Evolutionary conservation across 2,113 vertebrate genomes (phyloP), one percentile per base, ranked within the genome.

Genomic region (Brachypteracias leptosomus): DNA sequence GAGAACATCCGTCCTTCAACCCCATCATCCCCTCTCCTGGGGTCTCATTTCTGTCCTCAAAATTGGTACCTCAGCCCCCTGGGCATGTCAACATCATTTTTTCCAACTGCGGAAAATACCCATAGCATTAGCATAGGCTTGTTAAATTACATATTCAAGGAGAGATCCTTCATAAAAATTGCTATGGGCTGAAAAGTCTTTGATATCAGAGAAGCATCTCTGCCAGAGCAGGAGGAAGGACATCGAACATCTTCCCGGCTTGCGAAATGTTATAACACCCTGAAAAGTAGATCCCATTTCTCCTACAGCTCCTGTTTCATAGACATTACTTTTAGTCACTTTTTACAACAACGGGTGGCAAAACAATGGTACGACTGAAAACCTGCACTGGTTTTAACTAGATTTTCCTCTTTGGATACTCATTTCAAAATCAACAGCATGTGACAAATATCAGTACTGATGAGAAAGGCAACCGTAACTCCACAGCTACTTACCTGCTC

Each of bases 1-100:
- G n/a, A 44, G 46, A 20, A 71, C 2, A 1, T 22, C 28, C 17
- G 66, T 67, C 36, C 26, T 26, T 36, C 63, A 59, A 4, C 9
- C 4, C 13, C 16, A 0, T 5, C 1, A 1, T 10, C 46, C 36
- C 14, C 20, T n/a, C 38, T 31, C 33, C 33, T 29, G 17, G 11
- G n/a, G 24, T 13, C 31, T 58, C 36, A 28, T 62, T 81, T 51
- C 35, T 75, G 20, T 4, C 24, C 36, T 24, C 14, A 71, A 66
- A 35, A 19, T 26, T 20, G n/a, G 13, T 49, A 16, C 33, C 81
- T 87, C 68, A 55, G 28, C 12, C 49, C 49, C 35, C 29, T 28
- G 54, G 19, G 51, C 8, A 31, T 9, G 54, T 36, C 68, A 42
- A 0, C 3, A 33, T 14, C 13, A 5, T 4, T 74, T 28, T 55